phyloP scores from a whole-genome alignment of 2,888 invertebrate species.

The Spodoptera exigua region DNA sequence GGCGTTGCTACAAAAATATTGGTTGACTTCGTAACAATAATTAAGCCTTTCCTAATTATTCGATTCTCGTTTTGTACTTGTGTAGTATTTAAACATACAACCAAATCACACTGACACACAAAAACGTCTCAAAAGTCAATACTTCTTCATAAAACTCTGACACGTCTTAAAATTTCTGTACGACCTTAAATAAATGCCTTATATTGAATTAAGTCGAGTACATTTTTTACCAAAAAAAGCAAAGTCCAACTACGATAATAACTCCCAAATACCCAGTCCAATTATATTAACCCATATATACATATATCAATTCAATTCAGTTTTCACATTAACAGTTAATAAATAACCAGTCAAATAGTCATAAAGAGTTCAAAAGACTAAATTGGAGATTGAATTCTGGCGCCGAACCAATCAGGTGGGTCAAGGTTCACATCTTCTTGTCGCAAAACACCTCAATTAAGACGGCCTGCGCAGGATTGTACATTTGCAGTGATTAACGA shows the following conservation, averaged over 20 bases:
- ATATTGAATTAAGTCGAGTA: neutral
- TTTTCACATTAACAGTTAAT: constrained; percentile 16
- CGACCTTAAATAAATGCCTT: constrained; percentile 1
- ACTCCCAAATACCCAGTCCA: constrained; percentile 16
- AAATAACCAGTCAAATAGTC: constrained; percentile 24
- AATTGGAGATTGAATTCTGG: constrained; percentile 53
- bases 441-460: constrained; percentile 43
- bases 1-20: too few species aligned
- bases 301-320: constrained; percentile 10
- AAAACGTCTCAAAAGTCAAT: too few species aligned
- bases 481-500: constrained; percentile 43
- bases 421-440: constrained; percentile 52
- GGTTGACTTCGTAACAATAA: too few species aligned
- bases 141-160: neutral
- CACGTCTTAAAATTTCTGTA: neutral
- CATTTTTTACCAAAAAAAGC: too few species aligned
- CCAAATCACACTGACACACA: too few species aligned
- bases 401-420: constrained; percentile 52
- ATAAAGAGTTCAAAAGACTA: constrained; percentile 48
- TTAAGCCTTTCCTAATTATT: too few species aligned
- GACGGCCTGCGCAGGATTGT: constrained; percentile 37
- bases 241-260: neutral
- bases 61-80: too few species aligned
- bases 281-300: constrained; percentile 17
- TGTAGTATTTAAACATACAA: too few species aligned